Conservation (phyloP, 2,113 vertebrate genomes). For the Alethe castanea region DNA sequence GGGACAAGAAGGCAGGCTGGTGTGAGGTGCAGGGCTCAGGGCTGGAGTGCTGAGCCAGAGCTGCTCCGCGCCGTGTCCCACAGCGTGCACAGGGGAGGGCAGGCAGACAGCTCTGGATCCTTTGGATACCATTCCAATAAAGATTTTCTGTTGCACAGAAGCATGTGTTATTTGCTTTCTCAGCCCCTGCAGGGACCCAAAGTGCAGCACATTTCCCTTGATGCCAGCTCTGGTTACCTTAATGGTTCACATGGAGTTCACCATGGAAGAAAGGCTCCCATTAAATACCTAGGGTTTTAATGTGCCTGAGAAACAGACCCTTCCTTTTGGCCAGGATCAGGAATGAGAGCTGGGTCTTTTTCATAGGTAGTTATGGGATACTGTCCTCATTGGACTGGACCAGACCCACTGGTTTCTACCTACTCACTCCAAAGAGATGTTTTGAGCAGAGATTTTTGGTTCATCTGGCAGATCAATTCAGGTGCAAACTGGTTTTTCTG, state of each 20-base stretch:
- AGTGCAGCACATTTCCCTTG: not conserved
- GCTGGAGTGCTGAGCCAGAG: not conserved
- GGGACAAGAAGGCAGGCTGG: not conserved
- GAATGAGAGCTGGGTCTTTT: not conserved
- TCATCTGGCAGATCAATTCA: not conserved
- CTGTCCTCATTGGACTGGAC: not conserved
- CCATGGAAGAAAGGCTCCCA: not conserved
- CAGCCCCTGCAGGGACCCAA: not conserved
- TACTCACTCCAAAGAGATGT: not conserved
- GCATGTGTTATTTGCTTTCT: not conserved
- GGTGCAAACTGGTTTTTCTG: not conserved
- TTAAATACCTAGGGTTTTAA: not conserved
- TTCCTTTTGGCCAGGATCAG: not conserved
- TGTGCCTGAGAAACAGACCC: not conserved
- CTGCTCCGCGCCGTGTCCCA: rapidly evolving
- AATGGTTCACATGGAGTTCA: not conserved
- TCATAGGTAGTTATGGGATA: not conserved
- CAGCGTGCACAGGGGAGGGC: not conserved
- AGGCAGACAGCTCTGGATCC: not conserved
- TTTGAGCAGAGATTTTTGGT: not conserved
- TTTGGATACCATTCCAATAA: conserved; percentile 53
- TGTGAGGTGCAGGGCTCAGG: not conserved
- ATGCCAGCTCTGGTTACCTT: not conserved
- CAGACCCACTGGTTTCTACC: not conserved
- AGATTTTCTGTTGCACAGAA: conserved; percentile 57